A percentile compares a stretch with the other conserved stretches of the same genome.
These are phyloP conservation scores for Anas georgica DNA, from an alignment of 2,797 vertebrate species.

Conservation along the genomic window DNA sequence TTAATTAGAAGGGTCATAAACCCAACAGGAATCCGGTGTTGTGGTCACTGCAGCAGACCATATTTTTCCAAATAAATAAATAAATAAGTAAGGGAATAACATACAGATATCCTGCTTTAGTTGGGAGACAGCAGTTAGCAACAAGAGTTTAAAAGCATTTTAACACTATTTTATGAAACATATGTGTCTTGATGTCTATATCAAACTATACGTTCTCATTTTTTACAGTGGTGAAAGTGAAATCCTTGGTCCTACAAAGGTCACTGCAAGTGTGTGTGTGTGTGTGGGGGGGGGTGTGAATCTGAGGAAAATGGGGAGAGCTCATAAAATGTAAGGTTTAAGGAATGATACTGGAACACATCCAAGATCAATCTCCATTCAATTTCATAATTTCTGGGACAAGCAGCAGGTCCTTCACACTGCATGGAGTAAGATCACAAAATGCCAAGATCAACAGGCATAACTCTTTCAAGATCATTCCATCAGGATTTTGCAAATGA, in stretches of 20 bases:
- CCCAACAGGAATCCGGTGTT: neutral
- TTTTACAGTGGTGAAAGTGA: neutral
- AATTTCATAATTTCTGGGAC: slow-evolving; percentile 74
- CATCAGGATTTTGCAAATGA: slow-evolving; percentile 68
- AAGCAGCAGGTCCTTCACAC: slow-evolving; percentile 75
- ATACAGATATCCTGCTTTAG: neutral
- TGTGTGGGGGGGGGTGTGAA: neutral
- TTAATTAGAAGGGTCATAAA: neutral
- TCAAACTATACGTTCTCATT: neutral
- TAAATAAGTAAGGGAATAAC: neutral
- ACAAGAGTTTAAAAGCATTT: neutral
- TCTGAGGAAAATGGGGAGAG: neutral
- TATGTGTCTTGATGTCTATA: neutral
- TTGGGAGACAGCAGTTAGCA: neutral
- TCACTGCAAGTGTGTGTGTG: neutral
- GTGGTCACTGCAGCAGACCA: neutral
- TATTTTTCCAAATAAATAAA: neutral
- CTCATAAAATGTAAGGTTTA: slow-evolving; percentile 58
- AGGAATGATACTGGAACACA: slow-evolving; percentile 71
- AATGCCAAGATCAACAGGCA: slow-evolving; percentile 79
- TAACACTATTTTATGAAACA: neutral
- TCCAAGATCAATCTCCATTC: slow-evolving; percentile 77
- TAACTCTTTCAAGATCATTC: slow-evolving; percentile 73
- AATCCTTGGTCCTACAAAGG: neutral
- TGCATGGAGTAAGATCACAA: slow-evolving; percentile 57